Evolutionary conservation across 2,888 invertebrate species (phyloP).

Genomic region (Nycteola revayana): DNA sequence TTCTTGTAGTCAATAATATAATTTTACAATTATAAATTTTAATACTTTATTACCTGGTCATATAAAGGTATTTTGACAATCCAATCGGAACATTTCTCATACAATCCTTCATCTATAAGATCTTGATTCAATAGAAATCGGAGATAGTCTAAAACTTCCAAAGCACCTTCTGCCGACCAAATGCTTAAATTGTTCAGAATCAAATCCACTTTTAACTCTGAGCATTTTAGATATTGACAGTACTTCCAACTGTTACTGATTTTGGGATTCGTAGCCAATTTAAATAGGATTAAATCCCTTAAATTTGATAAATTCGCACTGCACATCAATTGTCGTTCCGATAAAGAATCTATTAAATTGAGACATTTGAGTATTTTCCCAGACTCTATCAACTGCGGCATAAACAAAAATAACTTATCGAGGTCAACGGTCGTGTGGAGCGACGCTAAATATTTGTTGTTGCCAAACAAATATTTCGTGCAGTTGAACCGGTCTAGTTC

Average conservation of each 20-base stretch:
- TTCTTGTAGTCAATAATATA: too few relatives aligned
- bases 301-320: constrained; percentile 79
- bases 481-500: constrained; percentile 77
- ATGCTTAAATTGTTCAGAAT: constrained; percentile 77
- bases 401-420: constrained; percentile 73
- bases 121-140: constrained; percentile 60
- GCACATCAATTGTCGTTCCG: constrained; percentile 77
- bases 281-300: constrained; percentile 82
- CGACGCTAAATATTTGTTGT: constrained; percentile 82
- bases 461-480: constrained; percentile 77
- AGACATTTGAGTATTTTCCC: constrained; percentile 75
- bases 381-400: constrained; percentile 67
- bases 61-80: constrained; percentile 84
- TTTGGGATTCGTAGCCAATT: constrained; percentile 77
- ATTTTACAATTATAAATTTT: background rate
- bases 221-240: constrained; percentile 75
- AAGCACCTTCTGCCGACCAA: constrained; percentile 82
- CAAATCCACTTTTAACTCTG: constrained; percentile 72
- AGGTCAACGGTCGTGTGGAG: constrained; percentile 80
- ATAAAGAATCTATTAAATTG: constrained; percentile 80
- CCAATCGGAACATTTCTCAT: constrained; percentile 78
- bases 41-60: constrained; percentile 70
- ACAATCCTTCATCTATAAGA: constrained; percentile 63
- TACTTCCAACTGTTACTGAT: constrained; percentile 74
- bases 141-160: constrained; percentile 76